A percentile compares a stretch with the other conserved stretches of the same genome.
phyloP scores from a whole-genome alignment of 2,113 vertebrate genomes.

The Echinops telfairi region DNA sequence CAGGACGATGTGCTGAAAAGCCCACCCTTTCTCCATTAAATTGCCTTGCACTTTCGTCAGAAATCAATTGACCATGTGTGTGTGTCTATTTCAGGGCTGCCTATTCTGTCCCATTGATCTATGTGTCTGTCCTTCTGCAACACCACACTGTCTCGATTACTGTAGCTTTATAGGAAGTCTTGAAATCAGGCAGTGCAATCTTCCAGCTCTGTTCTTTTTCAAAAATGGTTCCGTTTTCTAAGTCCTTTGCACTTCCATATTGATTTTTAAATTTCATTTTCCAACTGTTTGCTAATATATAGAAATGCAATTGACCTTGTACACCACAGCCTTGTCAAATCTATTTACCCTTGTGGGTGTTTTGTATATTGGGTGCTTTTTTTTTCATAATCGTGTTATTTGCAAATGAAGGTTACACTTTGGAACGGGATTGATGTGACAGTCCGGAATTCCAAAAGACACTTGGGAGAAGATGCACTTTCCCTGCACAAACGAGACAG shows the following conservation, averaged over 20 bases:
- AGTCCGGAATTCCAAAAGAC: neutral
- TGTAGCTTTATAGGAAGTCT: neutral
- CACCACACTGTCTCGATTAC: neutral
- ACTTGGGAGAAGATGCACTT: neutral
- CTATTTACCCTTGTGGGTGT: neutral
- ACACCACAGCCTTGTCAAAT: neutral
- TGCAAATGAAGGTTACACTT: conserved; percentile 45
- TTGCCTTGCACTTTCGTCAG: neutral
- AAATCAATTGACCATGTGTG: neutral
- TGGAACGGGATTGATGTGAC: neutral
- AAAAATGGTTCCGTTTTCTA: conserved; percentile 32
- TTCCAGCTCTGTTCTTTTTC: conserved; percentile 43
- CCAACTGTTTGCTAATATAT: neutral
- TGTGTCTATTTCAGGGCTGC: conserved; percentile 7
- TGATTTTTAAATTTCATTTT: neutral
- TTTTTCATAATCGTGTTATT: neutral
- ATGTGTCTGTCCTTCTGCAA: neutral
- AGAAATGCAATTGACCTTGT: neutral
- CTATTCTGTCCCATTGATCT: neutral
- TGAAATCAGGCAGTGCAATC: conserved; percentile 15
- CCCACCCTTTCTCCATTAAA: neutral
- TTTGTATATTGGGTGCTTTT: neutral
- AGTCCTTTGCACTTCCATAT: conserved; percentile 12
- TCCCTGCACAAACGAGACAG: neutral
- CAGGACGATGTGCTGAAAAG: neutral